Base-by-base conservation (phyloP, 2,113 vertebrate species). In the Zapus hudsonius region DNA sequence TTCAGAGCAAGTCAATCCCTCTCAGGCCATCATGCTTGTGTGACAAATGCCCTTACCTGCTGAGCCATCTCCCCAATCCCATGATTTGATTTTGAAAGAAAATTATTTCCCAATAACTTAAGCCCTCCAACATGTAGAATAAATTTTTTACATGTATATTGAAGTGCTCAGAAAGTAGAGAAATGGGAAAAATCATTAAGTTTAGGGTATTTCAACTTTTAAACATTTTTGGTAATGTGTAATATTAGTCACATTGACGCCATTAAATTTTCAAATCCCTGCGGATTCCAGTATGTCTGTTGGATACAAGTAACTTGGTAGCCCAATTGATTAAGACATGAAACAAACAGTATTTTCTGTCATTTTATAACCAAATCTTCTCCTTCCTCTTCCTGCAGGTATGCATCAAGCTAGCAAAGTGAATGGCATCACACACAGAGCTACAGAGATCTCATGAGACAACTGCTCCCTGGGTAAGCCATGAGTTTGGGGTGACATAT, bases 391-490 rank as follows among this genome's bases (percentile, higher is more conserved):
- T 78, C 25, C 10, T 42, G 20, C 25, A 20, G 1, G 2, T 47
- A 66, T 40, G 40, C 36, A 75, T 55, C 76, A 40, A 55, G 19
- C 74, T 86, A 20, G 73, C 44, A 52, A 61, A 83, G 33, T 29
- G 12, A 66, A 61, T 13, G 27, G 27, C 23, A 61, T 59, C 63
- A 5, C 29, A 36, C 36, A 42, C 15, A 25, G 23, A 87, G 23
- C 81, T 47, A 73, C 29, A 23, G 5, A 86, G 63, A 67, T 13
- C 67, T 78, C 61, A 7, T 13, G 64, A 57, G 69, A 7, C 36
- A 93, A 86, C 4, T 11, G 12, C 29, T 93, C 85, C 88, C 79
- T 87, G 79, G 78, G 23, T 91, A 84, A 93, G 94, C 61, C 84
- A 47, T 13, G 42, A 27, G 84, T 67, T 87, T 86, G 38, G 87